A percentile compares a stretch with the other conserved stretches of the same genome.
phyloP scores from a whole-genome alignment of 1,140 invertebrate genomes.

The Eubasilissa regina region DNA sequence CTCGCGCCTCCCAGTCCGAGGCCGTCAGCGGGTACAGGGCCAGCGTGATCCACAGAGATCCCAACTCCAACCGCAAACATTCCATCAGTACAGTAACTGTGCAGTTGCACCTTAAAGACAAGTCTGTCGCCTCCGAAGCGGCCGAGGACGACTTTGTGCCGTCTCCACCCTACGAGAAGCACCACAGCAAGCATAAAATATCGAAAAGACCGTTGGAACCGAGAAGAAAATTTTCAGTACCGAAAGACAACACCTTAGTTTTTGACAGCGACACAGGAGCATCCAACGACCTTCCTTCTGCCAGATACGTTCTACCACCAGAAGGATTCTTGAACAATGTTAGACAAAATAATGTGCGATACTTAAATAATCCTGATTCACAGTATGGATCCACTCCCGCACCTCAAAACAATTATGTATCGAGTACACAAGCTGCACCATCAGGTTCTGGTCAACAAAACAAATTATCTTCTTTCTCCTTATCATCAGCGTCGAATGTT shows the following conservation, averaged over 20 bases:
- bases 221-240: constrained; percentile 2
- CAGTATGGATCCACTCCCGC: constrained; percentile 58
- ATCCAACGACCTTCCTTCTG: constrained; percentile 69
- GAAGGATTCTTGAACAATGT: constrained; percentile 69
- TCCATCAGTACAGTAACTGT: constrained; percentile 64
- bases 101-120: constrained; percentile 64
- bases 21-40: constrained; percentile 3
- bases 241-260: constrained; percentile 25
- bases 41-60: constrained; percentile 20
- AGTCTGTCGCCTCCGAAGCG: constrained; percentile 51
- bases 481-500: constrained; percentile 20
- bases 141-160: constrained; percentile 63
- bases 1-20: neutral
- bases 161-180: constrained; percentile 52
- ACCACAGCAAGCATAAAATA: constrained; percentile 9
- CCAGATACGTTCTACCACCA: constrained; percentile 69
- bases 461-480: neutral
- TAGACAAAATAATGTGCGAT: constrained; percentile 56
- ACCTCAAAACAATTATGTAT: constrained; percentile 60
- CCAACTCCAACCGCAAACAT: constrained; percentile 60
- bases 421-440: constrained; percentile 12
- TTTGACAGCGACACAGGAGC: constrained; percentile 66
- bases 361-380: neutral
- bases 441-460: neutral
- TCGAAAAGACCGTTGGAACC: neutral